Percentiles rank a stretch among this genome's conserved stretches.
phyloP scores from a whole-genome alignment of 2,888 invertebrate genomes.

The Brenthis daphne region DNA sequence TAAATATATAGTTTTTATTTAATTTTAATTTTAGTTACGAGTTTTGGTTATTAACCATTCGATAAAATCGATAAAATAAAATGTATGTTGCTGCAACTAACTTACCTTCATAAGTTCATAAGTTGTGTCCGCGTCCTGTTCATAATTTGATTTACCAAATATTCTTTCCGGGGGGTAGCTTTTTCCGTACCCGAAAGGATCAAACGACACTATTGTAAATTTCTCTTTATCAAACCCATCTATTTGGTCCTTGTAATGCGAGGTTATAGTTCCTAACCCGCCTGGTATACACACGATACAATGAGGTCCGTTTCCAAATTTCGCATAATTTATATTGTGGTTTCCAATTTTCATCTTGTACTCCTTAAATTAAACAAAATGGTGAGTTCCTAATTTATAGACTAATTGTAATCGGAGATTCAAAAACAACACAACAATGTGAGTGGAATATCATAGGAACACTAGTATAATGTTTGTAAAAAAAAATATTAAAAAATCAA shows the following conservation, averaged over 20 bases:
- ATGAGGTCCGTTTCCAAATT: slow-evolving; percentile 29
- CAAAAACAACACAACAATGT: too few species aligned
- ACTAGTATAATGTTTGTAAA: too few species aligned
- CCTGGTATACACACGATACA: slow-evolving; percentile 25
- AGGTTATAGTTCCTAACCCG: slow-evolving; percentile 22
- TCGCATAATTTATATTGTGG: slow-evolving; percentile 27
- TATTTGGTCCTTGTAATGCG: slow-evolving; percentile 76
- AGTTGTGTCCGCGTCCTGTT: slow-evolving; percentile 20
- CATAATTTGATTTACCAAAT: slow-evolving; percentile 1
- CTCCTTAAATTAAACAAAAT: slow-evolving; percentile 22
- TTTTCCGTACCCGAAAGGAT: slow-evolving; percentile 84
- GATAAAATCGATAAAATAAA: too few species aligned
- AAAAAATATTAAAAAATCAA: too few species aligned
- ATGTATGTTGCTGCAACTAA: background rate
- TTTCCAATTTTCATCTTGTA: slow-evolving; percentile 15
- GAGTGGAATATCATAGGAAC: too few species aligned
- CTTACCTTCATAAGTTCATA: slow-evolving; percentile 29
- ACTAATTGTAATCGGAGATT: too few species aligned
- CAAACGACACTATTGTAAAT: slow-evolving; percentile 84
- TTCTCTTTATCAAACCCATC: slow-evolving; percentile 77
- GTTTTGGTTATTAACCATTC: too few species aligned
- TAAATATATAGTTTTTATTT: too few species aligned
- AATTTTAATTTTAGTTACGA: too few species aligned
- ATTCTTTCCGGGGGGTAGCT: slow-evolving; percentile 81
- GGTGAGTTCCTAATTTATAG: too few species aligned